Evolutionary conservation across 2,113 vertebrate species (phyloP), one percentile per base, ranked within the genome.

Genomic region (Oreotrochilus melanogaster): DNA sequence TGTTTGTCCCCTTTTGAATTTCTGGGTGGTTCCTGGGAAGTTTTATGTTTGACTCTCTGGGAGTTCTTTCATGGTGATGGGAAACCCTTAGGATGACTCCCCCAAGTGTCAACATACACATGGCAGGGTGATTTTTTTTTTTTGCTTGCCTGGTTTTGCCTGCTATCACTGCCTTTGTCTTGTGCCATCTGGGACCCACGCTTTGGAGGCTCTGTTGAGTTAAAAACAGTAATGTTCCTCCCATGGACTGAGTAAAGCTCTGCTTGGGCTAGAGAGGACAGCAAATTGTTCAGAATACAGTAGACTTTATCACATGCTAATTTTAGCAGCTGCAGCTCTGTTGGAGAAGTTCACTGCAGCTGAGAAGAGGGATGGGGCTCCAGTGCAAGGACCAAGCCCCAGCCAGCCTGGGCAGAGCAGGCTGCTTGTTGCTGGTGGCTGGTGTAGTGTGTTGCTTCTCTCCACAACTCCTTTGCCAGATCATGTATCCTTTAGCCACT

Each of bases 151-250:
- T 27, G 2, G 2, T 4, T 39, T 70, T 33, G 43, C 39, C 13
- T 47, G 12, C 43, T 45, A 11, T 33, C 18, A 7, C 31, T 19
- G 21, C 18, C 27, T 60, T 54, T 71, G 84, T 30, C n/a, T 69
- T 1, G 0, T 7, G 0, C 22, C 1, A 0, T 33, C 7, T 48
- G 39, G 53, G 35, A 43, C 15, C 45, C 43, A 5, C 9, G 0
- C 31, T 83, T 70, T 11, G 17, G 7, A n/a, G 6, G 51, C 31
- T 5, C 10, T 3, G 3, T 33, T 48, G 14, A 7, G 23, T 24
- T 51, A 18, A 60, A 67, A 61, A 9, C 23, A 24, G 11, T 3
- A 2, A 21, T 5, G 9, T 4, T 72, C 48, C 35, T 80, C 45
- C 14, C 7, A 1, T 8, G 50, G 48, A 7, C 6, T 43, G 28